Percentiles rank a stretch among this genome's conserved stretches.
These are phyloP conservation scores for Halcyon chelicuti DNA, from an alignment of 2,797 vertebrate genomes.

Conservation along the genomic window DNA sequence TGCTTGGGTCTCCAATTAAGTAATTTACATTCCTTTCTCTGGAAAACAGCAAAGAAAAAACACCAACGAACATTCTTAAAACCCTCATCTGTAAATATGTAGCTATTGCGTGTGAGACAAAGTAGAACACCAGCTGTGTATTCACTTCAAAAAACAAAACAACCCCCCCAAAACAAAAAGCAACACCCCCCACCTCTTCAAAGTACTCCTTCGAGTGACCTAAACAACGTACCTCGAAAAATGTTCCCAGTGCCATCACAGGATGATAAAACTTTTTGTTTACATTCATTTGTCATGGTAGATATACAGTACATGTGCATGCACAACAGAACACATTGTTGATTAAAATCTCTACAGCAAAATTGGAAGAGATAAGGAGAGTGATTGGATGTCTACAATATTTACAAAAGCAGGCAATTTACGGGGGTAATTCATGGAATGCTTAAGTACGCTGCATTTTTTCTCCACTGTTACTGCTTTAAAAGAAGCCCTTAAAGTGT, in stretches of 20 bases:
- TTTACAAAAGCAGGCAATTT: slow-evolving; percentile 36
- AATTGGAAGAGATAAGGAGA: slow-evolving; percentile 32
- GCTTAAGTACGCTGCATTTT: not conserved
- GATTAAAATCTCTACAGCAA: slow-evolving; percentile 48
- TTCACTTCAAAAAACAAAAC: not conserved
- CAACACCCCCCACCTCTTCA: not conserved
- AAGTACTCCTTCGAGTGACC: not conserved
- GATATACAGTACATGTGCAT: not conserved
- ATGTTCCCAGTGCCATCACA: not conserved
- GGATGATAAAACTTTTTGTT: not conserved
- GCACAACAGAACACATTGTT: not conserved
- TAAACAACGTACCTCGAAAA: not conserved
- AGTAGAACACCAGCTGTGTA: not conserved
- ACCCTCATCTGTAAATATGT: not conserved
- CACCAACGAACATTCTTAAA: not conserved
- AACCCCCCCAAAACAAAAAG: not conserved
- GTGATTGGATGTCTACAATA: not conserved
- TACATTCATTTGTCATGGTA: not conserved
- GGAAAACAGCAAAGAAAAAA: not conserved
- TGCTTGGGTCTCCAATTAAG: not conserved
- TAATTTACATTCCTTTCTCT: not conserved
- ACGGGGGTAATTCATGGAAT: not conserved
- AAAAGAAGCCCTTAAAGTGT: not conserved
- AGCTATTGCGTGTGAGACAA: not conserved
- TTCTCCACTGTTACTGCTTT: not conserved